Base-by-base conservation (phyloP, 2,888 invertebrate genomes). In the Scaptomyza cyrtandrae region DNA sequence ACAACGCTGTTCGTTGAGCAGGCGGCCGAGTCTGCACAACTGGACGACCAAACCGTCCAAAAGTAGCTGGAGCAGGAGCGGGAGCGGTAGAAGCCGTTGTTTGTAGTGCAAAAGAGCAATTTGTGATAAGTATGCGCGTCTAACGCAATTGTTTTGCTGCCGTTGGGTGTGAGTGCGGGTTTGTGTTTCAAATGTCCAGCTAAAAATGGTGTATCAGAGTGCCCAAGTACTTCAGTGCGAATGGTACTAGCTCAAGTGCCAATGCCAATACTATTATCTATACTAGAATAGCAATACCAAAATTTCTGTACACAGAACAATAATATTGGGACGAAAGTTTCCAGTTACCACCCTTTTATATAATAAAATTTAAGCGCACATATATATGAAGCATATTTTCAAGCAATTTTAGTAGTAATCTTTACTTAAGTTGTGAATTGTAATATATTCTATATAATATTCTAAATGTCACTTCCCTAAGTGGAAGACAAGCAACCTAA, bases 91-190 rank as follows among this genome's bases (percentile, higher is more conserved):
- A 11, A 11, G 35, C 48, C 53, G 19, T 73, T 61, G 60, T 61
- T 70, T 59, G 65, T 56, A 61, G 56, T 71, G 84, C 71, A 76
- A 63, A 69, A 59, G 73, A 73, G 73, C 66, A 75, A 85, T 84
- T 78, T 82, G 75, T 69, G 69, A 63, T 75, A 80, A 80, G 85
- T 80, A 75, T 68, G 65, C 79, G 70, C 63, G 61, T 49, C 48
- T 78, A 84, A 56, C 66, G 66, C 68, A 78, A 84, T 84, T 80
- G 78, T 54, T 65, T 71, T 59, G 55, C 33, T 56, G 35, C 5
- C 48, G 29, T 55, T 39, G 14, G 37, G 29, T 16, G 16, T 16
- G 41, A 16, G 41, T 4, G 39, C n/a, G 10, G n/a, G 39, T n/a
- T 3, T 39, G 27, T 19, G 37, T 45, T 59, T 35, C 50, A 24